Conservation (phyloP, 1,140 invertebrate species). For the Meloidogyne exigua region DNA sequence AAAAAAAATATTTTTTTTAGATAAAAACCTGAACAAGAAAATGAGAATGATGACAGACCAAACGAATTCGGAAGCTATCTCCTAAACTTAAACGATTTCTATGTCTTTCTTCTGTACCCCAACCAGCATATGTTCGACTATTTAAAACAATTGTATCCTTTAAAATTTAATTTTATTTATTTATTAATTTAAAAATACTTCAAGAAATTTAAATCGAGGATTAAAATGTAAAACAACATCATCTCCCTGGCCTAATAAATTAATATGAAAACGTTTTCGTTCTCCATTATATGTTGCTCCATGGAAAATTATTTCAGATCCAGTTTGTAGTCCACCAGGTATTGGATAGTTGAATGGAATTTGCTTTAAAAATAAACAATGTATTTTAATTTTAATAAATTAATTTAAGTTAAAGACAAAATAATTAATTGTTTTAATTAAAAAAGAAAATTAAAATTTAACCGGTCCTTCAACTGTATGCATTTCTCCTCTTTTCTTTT, state of each 20-base stretch:
- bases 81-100: constrained; percentile 14
- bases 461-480: constrained; percentile 20
- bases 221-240: constrained; percentile 25
- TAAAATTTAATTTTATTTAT: background rate
- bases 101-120: constrained; percentile 23
- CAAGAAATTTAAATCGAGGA: constrained; percentile 27
- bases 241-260: constrained; percentile 16
- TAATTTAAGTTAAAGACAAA: background rate
- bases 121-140: constrained; percentile 14
- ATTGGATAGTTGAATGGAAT: constrained; percentile 22
- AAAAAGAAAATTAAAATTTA: background rate
- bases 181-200: background rate
- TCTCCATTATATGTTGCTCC: constrained; percentile 23
- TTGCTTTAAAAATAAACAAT: background rate
- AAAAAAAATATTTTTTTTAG: no score
- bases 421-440: no score
- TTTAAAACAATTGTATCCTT: constrained; percentile 28
- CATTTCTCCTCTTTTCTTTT: background rate
- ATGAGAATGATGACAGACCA: constrained; percentile 27
- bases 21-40: constrained; percentile 11
- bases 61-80: constrained; percentile 19
- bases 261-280: constrained; percentile 16
- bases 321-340: constrained; percentile 16
- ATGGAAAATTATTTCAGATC: constrained; percentile 16
- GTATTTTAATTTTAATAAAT: no score